Evolutionary conservation across 2,888 invertebrate genomes (phyloP), one percentile per base, ranked within the genome.

Genomic region (Scrobipalpa atriplicella): DNA sequence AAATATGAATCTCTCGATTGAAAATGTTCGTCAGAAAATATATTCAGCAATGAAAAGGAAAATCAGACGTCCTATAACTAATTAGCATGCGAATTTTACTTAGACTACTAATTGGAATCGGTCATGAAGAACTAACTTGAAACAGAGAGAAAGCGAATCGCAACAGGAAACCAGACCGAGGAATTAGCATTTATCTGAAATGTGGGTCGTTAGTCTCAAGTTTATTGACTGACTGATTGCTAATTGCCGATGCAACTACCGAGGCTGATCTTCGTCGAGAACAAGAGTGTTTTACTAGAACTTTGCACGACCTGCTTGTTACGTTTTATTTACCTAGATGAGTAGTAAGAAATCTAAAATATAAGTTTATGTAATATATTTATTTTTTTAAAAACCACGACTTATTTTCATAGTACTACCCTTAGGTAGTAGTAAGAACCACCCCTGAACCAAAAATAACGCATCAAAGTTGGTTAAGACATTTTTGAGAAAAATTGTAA

Each of bases 111-210:
- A 29, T 64, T 64, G 11, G 21, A 41, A 21, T 21, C 62, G 61
- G 61, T 39, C 43, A 38, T 65, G 65, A 43, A 56, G 21, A 66
- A 56, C 58, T 43, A 66, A 56, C 29, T 60, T 38, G 43, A 47
- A 62, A 68, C 29, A 52, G 52, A 66, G 63, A 65, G 66, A 65
- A 66, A 65, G 62, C 51, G 56, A 51, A 51, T 75, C 74, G 71
- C 73, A 68, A 72, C 70, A 69, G 71, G 75, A 80, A 82, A 76
- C 75, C 69, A 72, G 77, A 80, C 75, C 76, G 75, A 74, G 70
- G 76, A 81, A 81, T 82, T 80, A 80, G 75, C 77, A 75, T 51
- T 73, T 72, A 66, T 39, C 69, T 71, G 73, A 74, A 73, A 72
- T 71, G 70, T 73, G 38, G 67, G 56, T 36, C 67, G 72, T 70